Conservation (phyloP, 2,797 vertebrate genomes). For the Argyrosomus regius region DNA sequence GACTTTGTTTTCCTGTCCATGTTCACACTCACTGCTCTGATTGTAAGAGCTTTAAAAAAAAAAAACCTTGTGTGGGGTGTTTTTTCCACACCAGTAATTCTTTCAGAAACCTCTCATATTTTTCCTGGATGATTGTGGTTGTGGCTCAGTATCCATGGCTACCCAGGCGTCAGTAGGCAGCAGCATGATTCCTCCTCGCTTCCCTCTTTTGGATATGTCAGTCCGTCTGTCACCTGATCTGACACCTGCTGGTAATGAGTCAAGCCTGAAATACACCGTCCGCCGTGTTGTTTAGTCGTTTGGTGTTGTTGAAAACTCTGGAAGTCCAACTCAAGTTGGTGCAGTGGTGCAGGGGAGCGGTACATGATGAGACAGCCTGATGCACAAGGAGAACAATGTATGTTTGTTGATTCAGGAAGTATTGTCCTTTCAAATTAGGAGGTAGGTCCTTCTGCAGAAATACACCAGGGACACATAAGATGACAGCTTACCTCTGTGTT, state of each 20-base stretch:
- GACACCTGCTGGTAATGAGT: conserved; percentile 62
- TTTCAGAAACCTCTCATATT: background rate
- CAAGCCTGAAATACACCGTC: conserved; percentile 40
- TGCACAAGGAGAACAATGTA: conserved; percentile 5
- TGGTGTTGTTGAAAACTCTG: conserved; percentile 23
- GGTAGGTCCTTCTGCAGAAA: conserved; percentile 10
- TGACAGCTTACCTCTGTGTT: background rate
- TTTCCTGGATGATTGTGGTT: background rate
- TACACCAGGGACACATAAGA: conserved; percentile 14
- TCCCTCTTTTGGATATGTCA: conserved; percentile 31
- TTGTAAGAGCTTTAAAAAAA: background rate
- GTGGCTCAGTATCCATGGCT: conserved; percentile 20
- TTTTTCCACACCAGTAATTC: conserved; percentile 6
- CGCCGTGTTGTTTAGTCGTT: conserved; percentile 34
- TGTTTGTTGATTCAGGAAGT: conserved; percentile 24
- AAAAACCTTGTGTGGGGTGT: background rate
- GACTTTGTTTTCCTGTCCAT: background rate
- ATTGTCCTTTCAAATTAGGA: conserved; percentile 22
- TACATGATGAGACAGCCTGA: conserved; percentile 34
- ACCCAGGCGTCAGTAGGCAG: conserved; percentile 11
- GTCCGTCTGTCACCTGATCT: conserved; percentile 49
- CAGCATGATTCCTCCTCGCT: background rate
- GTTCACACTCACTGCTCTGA: conserved; percentile 13
- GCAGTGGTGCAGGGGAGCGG: conserved; percentile 27
- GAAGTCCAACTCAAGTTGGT: conserved; percentile 19